A percentile compares a stretch with the other conserved stretches of the same genome.
phyloP scores from a whole-genome alignment of 2,797 vertebrate species.

The Chanos chanos region DNA sequence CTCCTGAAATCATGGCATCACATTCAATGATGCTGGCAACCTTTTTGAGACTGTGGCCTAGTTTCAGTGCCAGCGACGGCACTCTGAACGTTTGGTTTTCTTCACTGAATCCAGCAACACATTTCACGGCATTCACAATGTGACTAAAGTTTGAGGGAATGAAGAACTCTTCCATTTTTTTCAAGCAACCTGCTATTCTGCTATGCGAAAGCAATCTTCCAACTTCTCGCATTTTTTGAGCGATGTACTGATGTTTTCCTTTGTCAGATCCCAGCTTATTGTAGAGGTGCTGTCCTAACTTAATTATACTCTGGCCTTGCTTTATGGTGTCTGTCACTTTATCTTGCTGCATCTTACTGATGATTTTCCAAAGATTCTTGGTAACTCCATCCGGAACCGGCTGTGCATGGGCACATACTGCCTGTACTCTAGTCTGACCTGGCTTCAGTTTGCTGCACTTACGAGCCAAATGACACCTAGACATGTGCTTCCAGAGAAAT shows the following conservation, averaged over 20 bases:
- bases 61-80: conserved; percentile 13
- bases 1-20: conserved; percentile 16
- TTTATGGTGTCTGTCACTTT: conserved; percentile 1
- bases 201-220: conserved; percentile 17
- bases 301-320: conserved; percentile 16
- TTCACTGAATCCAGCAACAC: background rate
- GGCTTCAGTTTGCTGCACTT: conserved; percentile 7
- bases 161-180: conserved; percentile 25
- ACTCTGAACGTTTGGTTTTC: background rate
- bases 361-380: conserved; percentile 13
- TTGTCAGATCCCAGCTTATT: conserved; percentile 16
- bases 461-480: conserved; percentile 20
- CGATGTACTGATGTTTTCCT: conserved; percentile 33
- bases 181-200: conserved; percentile 14
- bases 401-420: conserved; percentile 15
- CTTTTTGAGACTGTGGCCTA: conserved; percentile 23
- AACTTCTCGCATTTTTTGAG: conserved; percentile 37
- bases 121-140: conserved; percentile 20
- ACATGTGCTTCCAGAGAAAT: conserved; percentile 36
- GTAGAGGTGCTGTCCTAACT: conserved; percentile 20
- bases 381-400: conserved; percentile 10
- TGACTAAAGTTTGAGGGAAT: conserved; percentile 23
- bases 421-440: conserved; percentile 14
- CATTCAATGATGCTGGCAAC: conserved; percentile 5
- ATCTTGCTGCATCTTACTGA: conserved; percentile 14